Base-by-base conservation (phyloP, 2,113 vertebrate genomes). In the Tychaedon coryphoeus region DNA sequence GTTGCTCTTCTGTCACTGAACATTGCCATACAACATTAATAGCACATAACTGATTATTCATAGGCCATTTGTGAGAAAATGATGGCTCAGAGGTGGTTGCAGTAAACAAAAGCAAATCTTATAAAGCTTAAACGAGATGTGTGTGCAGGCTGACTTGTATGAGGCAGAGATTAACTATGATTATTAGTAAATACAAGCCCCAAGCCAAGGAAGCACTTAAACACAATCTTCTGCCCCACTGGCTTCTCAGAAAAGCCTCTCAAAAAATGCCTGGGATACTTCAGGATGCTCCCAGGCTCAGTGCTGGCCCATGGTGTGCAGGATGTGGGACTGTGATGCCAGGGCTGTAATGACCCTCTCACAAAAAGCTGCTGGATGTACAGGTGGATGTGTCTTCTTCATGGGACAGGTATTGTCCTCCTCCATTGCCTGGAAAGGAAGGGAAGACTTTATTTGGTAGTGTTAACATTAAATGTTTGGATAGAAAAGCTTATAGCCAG, bases 121-220 rank as follows among this genome's bases (percentile, higher is more conserved):
- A 84, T 73, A 86, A 56, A 51, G 60, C 26, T 92, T 78, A 71
- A 89, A 60, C 29, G 33, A 86, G 69, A 62, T 23, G 33, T 66
- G 71, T 58, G 18, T 61, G 57, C 62, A 92, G 78, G 40, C n/a
- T 4, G 17, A 65, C 71, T 92, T 65, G 50, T 48, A n/a, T 16
- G 45, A 95, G 54, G 67, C 72, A 76, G 62, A 76, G 72, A 92
- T 92, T 80, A 93, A 51, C 19, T 36, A 26, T 2, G 4, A 54
- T 77, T 88, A 90, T 88, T 91, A 74, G 80, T 17, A 80, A 90
- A 79, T 73, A 73, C 71, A 79, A 92, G 67, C 72, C 58, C 31
- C 78, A 57, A 88, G 62, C 53, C 43, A 79, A 78, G 66, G 70
- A 90, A 93, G 54, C 71, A 83, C 48, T 82, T 73, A 83, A 81